Evolutionary conservation across 2,113 vertebrate species (phyloP).

Genomic region (Procavia capensis): DNA sequence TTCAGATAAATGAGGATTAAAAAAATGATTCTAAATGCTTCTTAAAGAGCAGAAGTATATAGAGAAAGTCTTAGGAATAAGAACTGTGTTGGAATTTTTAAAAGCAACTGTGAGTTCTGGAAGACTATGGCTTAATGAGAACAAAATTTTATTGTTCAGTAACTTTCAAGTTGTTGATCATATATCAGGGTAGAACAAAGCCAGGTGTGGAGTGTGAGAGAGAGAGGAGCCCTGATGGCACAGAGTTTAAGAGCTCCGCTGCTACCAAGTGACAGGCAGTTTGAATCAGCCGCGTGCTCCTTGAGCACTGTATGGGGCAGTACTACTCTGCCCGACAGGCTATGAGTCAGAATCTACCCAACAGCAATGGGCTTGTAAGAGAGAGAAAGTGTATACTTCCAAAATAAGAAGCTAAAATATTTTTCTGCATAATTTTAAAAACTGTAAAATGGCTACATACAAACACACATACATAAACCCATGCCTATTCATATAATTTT

Average conservation of each 20-base stretch:
- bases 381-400: neutral
- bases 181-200: neutral
- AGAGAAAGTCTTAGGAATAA: neutral
- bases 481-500: neutral
- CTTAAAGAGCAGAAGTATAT: neutral
- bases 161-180: neutral
- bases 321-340: too few relatives aligned
- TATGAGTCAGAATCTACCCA: too few relatives aligned
- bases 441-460: neutral
- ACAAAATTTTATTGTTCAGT: neutral
- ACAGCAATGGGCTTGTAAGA: too few relatives aligned
- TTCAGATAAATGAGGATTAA: neutral
- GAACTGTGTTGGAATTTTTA: neutral
- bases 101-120: neutral
- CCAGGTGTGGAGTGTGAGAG: neutral
- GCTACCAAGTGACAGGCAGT: too few relatives aligned
- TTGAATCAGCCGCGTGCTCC: too few relatives aligned
- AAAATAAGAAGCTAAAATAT: neutral
- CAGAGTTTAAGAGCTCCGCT: too few relatives aligned
- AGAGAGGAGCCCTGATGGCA: neutral
- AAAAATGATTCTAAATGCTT: neutral
- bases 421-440: constrained; percentile 16
- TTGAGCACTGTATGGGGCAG: too few relatives aligned
- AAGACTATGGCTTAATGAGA: neutral
- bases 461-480: neutral